phyloP scores from a whole-genome alignment of 2,888 invertebrate species.

The Folsomia manolachei region DNA sequence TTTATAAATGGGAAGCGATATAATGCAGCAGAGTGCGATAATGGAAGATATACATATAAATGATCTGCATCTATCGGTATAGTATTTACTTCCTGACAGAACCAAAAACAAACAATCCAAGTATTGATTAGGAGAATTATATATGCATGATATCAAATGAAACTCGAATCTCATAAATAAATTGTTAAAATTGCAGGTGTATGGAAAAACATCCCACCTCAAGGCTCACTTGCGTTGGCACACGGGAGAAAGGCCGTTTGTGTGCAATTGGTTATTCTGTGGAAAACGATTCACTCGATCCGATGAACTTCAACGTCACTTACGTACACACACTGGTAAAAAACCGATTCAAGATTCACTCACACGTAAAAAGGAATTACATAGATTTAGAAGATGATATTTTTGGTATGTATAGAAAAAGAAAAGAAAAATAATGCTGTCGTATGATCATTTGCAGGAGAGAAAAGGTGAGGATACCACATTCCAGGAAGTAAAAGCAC shows the following conservation, averaged over 20 bases:
- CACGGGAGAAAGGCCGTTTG: slow-evolving; percentile 81
- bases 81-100: too few species aligned
- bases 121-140: background rate
- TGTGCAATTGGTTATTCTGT: slow-evolving; percentile 92
- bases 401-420: background rate
- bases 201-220: slow-evolving; percentile 87
- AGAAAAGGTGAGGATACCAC: too few species aligned
- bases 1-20: too few species aligned
- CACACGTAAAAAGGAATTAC: too few species aligned
- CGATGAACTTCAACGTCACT: slow-evolving; percentile 70
- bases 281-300: slow-evolving; percentile 71
- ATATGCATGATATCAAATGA: background rate
- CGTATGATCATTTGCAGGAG: background rate
- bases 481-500: too few species aligned
- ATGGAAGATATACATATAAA: too few species aligned
- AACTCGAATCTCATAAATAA: background rate
- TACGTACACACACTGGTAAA: slow-evolving; percentile 88
- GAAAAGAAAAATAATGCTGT: too few species aligned
- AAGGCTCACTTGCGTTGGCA: slow-evolving; percentile 72
- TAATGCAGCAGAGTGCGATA: background rate
- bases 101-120: background rate
- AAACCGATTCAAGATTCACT: too few species aligned
- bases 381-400: background rate
- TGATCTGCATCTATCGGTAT: background rate
- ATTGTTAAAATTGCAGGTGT: slow-evolving; percentile 58